Evolutionary conservation across 2,797 vertebrate genomes (phyloP).

Genomic region (Halcyon smyrnensis): DNA sequence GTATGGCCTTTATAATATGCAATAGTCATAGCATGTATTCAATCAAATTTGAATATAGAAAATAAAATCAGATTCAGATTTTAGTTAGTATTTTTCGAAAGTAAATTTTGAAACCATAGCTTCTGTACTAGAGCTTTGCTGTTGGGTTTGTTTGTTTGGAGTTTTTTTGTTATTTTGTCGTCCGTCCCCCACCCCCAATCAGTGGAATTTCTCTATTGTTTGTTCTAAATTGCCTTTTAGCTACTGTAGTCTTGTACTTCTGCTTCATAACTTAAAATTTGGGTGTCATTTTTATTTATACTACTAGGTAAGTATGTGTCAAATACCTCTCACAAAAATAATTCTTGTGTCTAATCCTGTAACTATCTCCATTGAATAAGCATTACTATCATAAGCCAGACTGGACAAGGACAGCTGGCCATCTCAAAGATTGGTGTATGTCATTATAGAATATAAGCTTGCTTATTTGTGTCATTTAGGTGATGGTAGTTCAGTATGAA

Average conservation of each 20-base stretch:
- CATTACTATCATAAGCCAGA: not conserved
- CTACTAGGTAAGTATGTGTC: not conserved
- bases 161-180: not conserved
- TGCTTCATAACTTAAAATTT: not conserved
- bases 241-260: not conserved
- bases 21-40: not conserved
- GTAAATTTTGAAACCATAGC: not conserved
- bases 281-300: not conserved
- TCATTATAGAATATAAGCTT: not conserved
- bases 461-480: not conserved
- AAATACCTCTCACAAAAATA: not conserved
- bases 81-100: conserved; percentile 50
- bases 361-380: not conserved
- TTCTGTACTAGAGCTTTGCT: not conserved
- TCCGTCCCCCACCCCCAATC: not conserved
- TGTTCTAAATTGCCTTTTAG: not conserved
- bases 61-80: conserved; percentile 55
- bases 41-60: conserved; percentile 27
- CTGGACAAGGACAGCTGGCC: not conserved
- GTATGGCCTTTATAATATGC: conserved; percentile 16
- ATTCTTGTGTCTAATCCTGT: not conserved
- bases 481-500: not conserved
- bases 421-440: not conserved
- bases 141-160: not conserved
- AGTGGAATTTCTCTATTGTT: not conserved